Conservation (phyloP, 2,797 vertebrate genomes). For the Valencia hispanica region DNA sequence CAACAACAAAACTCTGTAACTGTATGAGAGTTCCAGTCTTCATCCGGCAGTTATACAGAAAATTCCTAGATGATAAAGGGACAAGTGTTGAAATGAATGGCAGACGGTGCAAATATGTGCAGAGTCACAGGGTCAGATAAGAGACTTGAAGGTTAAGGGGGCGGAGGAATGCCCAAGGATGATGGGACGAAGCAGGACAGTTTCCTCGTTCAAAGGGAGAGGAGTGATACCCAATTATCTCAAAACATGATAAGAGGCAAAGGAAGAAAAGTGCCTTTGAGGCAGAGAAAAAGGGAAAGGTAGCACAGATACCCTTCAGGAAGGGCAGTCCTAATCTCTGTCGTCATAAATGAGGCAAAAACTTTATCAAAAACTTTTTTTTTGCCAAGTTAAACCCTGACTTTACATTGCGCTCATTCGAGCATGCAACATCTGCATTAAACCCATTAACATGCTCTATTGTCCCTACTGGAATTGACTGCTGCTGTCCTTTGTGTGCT, state of each 20-base stretch:
- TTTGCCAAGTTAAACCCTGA: slow-evolving; percentile 9
- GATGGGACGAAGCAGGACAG: slow-evolving; percentile 13
- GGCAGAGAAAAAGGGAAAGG: slow-evolving; percentile 14
- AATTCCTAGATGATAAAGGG: slow-evolving; percentile 13
- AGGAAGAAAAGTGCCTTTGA: slow-evolving; percentile 35
- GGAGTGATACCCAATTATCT: slow-evolving; percentile 48
- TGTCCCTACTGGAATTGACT: slow-evolving; percentile 59
- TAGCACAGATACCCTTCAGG: slow-evolving; percentile 32
- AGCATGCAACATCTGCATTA: slow-evolving; percentile 17
- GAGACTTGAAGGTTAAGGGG: slow-evolving; percentile 21
- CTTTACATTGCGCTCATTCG: slow-evolving; percentile 13
- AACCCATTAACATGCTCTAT: slow-evolving; percentile 45
- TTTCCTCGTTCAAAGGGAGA: slow-evolving; percentile 43
- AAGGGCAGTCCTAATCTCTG: slow-evolving; percentile 25
- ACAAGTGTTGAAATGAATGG: slow-evolving; percentile 35
- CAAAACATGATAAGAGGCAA: slow-evolving; percentile 23
- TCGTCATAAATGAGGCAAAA: slow-evolving; percentile 19
- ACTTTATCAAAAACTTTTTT: not conserved
- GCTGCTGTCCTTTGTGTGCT: slow-evolving; percentile 53
- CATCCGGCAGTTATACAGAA: not conserved
- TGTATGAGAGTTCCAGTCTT: not conserved
- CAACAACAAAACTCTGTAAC: not conserved
- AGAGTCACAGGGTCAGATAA: slow-evolving; percentile 45
- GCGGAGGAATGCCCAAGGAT: slow-evolving; percentile 35
- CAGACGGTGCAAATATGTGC: slow-evolving; percentile 26